Conservation (phyloP, 2,797 vertebrate genomes). For the Rhinatrema bivittatum region DNA sequence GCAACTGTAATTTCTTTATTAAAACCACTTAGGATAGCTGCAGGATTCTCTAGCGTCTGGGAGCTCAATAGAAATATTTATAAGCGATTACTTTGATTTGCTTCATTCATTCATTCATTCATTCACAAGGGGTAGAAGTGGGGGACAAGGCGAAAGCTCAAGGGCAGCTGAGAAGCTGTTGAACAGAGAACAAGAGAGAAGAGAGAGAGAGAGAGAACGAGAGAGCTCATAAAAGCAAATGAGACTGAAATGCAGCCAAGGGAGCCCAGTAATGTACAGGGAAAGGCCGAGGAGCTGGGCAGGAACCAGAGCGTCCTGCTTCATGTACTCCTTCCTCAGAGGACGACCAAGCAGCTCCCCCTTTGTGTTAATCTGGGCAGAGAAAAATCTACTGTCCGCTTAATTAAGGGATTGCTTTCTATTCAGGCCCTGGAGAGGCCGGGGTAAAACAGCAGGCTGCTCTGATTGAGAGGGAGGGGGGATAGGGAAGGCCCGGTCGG, state of each 20-base stretch:
- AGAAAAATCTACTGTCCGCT: slow-evolving; percentile 35
- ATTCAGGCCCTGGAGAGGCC: slow-evolving; percentile 16
- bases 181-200: slow-evolving; percentile 44
- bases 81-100: slow-evolving; percentile 42
- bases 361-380: slow-evolving; percentile 39
- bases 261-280: slow-evolving; percentile 27
- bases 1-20: slow-evolving; percentile 27
- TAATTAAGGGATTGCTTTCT: slow-evolving; percentile 44
- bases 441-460: slow-evolving; percentile 20
- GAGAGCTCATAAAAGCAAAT: slow-evolving; percentile 44
- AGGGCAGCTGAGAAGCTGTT: slow-evolving; percentile 33
- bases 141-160: slow-evolving; percentile 23
- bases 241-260: slow-evolving; percentile 58
- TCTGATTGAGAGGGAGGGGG: slow-evolving; percentile 36
- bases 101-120: slow-evolving; percentile 41
- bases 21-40: slow-evolving; percentile 30
- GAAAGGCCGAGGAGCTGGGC: slow-evolving; percentile 25
- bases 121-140: too few species aligned
- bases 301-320: slow-evolving; percentile 30
- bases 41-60: slow-evolving; percentile 10
- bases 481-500: slow-evolving; percentile 26
- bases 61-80: slow-evolving; percentile 38
- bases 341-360: slow-evolving; percentile 27
- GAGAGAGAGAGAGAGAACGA: slow-evolving; percentile 45
- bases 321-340: slow-evolving; percentile 1